phyloP scores from a whole-genome alignment of 2,113 vertebrate genomes.

The Damaliscus lunatus region DNA sequence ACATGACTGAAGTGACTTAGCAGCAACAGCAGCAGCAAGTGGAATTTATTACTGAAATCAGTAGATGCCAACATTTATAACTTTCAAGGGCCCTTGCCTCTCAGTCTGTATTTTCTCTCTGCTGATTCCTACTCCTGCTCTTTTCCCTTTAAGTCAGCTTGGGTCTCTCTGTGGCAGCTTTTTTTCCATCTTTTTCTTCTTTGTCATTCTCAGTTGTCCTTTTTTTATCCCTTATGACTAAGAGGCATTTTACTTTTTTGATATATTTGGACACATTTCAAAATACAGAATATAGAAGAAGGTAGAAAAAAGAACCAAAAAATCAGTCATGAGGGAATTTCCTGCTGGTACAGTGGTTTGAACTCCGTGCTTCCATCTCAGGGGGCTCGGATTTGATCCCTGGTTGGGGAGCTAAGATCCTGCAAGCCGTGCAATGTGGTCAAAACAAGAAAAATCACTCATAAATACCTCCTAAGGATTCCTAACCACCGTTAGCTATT shows the following conservation, averaged over 20 bases:
- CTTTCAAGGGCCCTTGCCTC: neutral
- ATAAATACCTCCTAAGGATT: neutral
- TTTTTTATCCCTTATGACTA: neutral
- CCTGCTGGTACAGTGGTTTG: neutral
- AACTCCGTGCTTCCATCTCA: neutral
- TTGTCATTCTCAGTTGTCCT: neutral
- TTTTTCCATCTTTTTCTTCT: neutral
- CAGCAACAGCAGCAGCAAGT: neutral
- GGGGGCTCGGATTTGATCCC: neutral
- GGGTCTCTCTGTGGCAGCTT: neutral
- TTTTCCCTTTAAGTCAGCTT: neutral
- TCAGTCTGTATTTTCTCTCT: neutral
- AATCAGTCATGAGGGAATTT: neutral
- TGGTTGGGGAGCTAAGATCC: neutral
- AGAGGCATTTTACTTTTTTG: neutral
- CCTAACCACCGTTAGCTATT: neutral
- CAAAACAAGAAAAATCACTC: neutral
- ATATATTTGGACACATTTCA: neutral
- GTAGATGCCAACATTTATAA: neutral
- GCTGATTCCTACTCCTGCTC: neutral
- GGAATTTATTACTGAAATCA: neutral
- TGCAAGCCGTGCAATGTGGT: accelerated
- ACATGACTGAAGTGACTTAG: too few relatives aligned
- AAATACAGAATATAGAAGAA: neutral
- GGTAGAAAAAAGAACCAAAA: neutral